Conservation (phyloP, 2,113 vertebrate genomes). For the Brachirus orientalis region DNA sequence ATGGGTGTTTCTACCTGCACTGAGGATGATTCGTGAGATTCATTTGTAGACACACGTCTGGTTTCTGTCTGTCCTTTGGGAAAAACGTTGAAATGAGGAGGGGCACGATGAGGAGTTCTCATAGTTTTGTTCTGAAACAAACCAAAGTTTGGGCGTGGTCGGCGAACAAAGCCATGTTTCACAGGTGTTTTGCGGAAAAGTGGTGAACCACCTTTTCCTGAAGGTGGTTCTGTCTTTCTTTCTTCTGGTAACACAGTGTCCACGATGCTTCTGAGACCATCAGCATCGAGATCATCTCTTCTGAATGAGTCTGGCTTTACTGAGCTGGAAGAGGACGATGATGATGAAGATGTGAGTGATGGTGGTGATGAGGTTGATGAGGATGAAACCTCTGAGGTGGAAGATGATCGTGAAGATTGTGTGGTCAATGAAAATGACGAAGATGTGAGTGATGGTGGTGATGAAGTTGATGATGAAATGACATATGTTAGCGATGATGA, state of each 20-base stretch:
- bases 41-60: background rate
- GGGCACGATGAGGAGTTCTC: background rate
- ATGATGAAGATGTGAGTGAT: background rate
- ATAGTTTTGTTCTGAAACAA: conserved; percentile 45
- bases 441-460: background rate
- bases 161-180: conserved; percentile 15
- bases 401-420: background rate
- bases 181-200: background rate
- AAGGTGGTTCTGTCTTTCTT: background rate
- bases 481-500: background rate
- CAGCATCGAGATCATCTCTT: background rate
- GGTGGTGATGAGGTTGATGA: background rate
- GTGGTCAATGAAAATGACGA: background rate
- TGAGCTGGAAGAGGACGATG: conserved; percentile 12
- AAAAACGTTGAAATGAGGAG: background rate
- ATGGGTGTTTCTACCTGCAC: background rate
- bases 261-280: background rate
- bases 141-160: background rate
- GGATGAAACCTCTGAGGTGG: background rate
- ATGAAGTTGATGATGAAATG: background rate
- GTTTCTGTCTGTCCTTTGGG: conserved; percentile 1
- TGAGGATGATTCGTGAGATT: conserved; percentile 14
- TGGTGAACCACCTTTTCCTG: background rate
- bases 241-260: background rate
- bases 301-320: conserved; percentile 12